phyloP scores from a whole-genome alignment of 2,113 vertebrate genomes.

The Ceyx melanurus region DNA sequence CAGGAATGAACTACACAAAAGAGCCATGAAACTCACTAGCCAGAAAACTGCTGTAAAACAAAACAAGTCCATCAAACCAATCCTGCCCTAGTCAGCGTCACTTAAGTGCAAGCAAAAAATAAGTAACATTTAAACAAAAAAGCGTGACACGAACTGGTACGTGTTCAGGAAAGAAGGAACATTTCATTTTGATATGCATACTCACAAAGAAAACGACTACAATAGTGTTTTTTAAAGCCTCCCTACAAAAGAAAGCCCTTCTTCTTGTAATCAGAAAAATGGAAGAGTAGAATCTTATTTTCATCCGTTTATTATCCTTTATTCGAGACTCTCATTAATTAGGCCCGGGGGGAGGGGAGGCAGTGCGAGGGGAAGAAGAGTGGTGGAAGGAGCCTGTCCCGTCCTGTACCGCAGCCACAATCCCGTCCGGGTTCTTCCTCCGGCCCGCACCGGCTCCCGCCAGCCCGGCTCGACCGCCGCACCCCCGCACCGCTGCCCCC shows the following conservation, averaged over 20 bases:
- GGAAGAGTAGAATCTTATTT: background rate
- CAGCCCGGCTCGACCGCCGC: background rate
- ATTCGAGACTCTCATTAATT: background rate
- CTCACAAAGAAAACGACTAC: background rate
- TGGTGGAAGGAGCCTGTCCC: background rate
- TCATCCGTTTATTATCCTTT: background rate
- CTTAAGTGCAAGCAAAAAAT: background rate
- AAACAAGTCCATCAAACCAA: background rate
- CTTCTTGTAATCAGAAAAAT: background rate
- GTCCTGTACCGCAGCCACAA: background rate
- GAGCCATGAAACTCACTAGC: background rate
- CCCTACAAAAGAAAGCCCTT: background rate
- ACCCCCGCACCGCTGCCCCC: too few species aligned
- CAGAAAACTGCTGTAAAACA: background rate
- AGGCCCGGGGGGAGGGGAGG: background rate
- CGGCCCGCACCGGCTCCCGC: background rate
- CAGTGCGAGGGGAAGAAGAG: too few species aligned
- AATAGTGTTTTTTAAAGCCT: background rate
- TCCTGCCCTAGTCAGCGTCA: background rate
- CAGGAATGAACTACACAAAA: background rate
- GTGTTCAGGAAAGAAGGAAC: rapidly evolving
- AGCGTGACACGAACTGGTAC: background rate
- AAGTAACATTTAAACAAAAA: background rate
- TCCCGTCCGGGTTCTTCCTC: background rate
- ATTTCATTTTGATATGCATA: rapidly evolving